Percentiles rank a stretch among this genome's conserved stretches.
These are phyloP conservation scores for Gerris buenoi DNA, from an alignment of 1,140 invertebrate genomes.

Conservation along the genomic window DNA sequence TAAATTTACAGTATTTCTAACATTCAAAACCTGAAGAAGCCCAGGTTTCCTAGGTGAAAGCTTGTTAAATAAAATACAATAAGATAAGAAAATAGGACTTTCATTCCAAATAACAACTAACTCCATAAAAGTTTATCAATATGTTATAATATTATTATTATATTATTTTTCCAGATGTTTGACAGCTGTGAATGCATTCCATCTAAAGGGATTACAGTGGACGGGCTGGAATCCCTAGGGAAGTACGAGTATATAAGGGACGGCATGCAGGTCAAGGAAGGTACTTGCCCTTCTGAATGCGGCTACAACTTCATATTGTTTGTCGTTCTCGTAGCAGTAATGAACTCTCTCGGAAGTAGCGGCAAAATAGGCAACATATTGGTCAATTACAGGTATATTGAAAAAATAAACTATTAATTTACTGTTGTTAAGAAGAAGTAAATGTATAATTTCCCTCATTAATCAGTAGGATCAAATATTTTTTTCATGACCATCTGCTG, in stretches of 20 bases:
- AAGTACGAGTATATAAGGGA: neutral
- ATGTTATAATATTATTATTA: no score
- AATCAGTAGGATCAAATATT: no score
- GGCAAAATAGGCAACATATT: conserved; percentile 44
- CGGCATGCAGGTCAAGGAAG: conserved; percentile 20
- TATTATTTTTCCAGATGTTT: conserved; percentile 13
- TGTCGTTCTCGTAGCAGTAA: conserved; percentile 30
- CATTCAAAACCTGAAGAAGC: no score
- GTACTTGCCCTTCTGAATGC: conserved; percentile 39
- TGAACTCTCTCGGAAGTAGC: conserved; percentile 39
- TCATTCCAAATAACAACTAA: no score
- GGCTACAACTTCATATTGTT: conserved; percentile 31
- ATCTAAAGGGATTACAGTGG: neutral
- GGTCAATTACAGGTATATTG: conserved; percentile 40
- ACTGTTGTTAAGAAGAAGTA: no score
- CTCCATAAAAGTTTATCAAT: neutral
- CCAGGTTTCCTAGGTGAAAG: no score
- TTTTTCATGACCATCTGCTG: no score
- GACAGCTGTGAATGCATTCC: conserved; percentile 17
- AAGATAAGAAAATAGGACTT: no score
- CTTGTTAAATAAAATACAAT: no score
- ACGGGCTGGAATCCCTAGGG: neutral
- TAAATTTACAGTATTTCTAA: no score
- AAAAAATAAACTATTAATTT: no score
- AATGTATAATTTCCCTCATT: no score